These are phyloP conservation scores for Meganola albula DNA, from an alignment of 2,888 invertebrate species.

Conservation along the genomic window DNA sequence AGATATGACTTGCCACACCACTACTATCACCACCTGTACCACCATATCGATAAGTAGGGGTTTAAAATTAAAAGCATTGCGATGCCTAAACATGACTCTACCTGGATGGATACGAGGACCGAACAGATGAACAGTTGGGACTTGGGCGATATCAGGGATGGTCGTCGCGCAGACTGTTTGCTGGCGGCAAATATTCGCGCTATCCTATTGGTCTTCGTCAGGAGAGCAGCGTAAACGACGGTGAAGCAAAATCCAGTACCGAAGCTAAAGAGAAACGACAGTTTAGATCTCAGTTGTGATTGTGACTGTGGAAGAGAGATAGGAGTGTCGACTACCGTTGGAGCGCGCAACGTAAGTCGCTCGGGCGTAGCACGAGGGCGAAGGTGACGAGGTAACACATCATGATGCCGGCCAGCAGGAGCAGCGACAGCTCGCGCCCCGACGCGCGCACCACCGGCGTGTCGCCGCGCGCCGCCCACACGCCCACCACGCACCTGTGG, in stretches of 20 bases:
- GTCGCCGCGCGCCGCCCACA: slow-evolving; percentile 90
- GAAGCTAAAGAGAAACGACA: slow-evolving; percentile 77
- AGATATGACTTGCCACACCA: slow-evolving; percentile 92
- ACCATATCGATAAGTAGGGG: not conserved
- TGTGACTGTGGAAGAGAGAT: too few species aligned
- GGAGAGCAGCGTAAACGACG: slow-evolving; percentile 95
- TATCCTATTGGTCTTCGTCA: slow-evolving; percentile 98
- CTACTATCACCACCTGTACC: slow-evolving; percentile 85
- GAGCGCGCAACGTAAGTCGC: slow-evolving; percentile 91
- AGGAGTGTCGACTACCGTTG: too few species aligned
- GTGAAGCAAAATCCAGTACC: slow-evolving; percentile 96
- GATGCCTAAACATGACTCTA: slow-evolving; percentile 39
- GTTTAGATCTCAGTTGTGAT: too few species aligned
- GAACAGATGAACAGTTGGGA: slow-evolving; percentile 94
- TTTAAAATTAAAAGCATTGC: not conserved
- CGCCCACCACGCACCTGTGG: slow-evolving; percentile 80
- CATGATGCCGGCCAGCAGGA: slow-evolving; percentile 91
- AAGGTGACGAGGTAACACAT: slow-evolving; percentile 96
- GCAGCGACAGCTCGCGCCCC: slow-evolving; percentile 92
- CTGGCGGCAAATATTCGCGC: slow-evolving; percentile 97
- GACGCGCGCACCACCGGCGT: slow-evolving; percentile 98
- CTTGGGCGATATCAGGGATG: slow-evolving; percentile 93
- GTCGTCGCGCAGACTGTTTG: slow-evolving; percentile 93
- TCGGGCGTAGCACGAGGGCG: slow-evolving; percentile 90
- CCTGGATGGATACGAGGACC: slow-evolving; percentile 91